A percentile compares a stretch with the other conserved stretches of the same genome.
These are phyloP conservation scores for Nasonia giraulti DNA, from an alignment of 1,140 invertebrate genomes.

Conservation along the genomic window DNA sequence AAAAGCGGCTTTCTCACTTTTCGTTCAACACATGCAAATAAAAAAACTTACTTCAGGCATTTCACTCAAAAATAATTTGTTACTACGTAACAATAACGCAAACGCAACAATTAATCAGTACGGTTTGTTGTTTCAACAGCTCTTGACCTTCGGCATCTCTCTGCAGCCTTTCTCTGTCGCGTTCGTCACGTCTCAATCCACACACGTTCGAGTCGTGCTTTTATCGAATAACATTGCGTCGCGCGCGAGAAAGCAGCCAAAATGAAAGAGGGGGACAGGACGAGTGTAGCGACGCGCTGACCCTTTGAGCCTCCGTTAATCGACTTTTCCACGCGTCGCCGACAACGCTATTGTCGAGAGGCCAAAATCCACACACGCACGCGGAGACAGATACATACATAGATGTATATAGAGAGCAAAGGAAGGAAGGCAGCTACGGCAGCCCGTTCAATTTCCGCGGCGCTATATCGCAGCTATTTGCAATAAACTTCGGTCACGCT, in stretches of 20 bases:
- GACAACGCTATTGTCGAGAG: background rate
- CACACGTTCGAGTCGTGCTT: background rate
- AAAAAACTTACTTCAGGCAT: too few species aligned
- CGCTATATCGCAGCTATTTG: conserved; percentile 5
- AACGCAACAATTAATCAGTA: background rate
- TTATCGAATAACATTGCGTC: background rate
- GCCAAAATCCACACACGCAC: background rate
- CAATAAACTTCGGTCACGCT: conserved; percentile 39
- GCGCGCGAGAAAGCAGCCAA: background rate
- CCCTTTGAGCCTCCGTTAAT: conserved; percentile 1
- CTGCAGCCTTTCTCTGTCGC: background rate
- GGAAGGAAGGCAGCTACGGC: background rate
- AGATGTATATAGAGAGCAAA: background rate
- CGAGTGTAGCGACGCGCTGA: background rate
- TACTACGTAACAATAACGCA: background rate
- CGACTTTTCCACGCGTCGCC: background rate
- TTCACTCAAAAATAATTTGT: too few species aligned
- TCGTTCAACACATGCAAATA: too few species aligned
- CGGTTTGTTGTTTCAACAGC: background rate
- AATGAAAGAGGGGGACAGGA: background rate
- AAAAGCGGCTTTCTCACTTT: too few species aligned
- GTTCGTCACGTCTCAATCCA: background rate
- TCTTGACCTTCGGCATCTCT: background rate
- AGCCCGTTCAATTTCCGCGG: background rate
- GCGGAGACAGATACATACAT: background rate